phyloP scores from a whole-genome alignment of 2,113 vertebrate genomes.

The Aix galericulata region DNA sequence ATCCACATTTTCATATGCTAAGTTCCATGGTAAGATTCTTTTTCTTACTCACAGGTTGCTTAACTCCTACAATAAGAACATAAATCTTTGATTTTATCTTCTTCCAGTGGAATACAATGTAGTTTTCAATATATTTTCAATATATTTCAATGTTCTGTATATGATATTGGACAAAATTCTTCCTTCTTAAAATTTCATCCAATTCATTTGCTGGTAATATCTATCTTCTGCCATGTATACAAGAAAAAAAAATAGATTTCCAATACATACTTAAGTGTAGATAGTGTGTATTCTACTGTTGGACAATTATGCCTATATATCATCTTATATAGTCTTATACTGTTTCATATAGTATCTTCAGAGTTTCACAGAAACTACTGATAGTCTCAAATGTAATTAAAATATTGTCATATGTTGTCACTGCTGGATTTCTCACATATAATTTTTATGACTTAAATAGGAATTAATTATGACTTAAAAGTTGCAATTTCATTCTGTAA shows the following conservation, averaged over 20 bases:
- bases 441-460: neutral
- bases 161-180: neutral
- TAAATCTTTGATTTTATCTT: neutral
- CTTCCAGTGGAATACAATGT: neutral
- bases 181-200: neutral
- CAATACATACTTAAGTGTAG: neutral
- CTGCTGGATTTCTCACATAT: neutral
- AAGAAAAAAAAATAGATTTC: neutral
- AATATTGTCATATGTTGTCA: neutral
- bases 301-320: neutral
- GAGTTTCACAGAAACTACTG: neutral
- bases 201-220: neutral
- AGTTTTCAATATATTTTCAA: neutral
- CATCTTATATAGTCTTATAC: neutral
- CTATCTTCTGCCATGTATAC: neutral
- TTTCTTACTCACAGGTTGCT: slow-evolving; percentile 4
- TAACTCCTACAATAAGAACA: neutral
- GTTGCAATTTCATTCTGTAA: neutral
- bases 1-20: neutral
- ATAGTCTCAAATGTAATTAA: neutral
- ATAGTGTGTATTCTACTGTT: neutral
- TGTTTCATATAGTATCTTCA: neutral
- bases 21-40: neutral
- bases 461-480: neutral
- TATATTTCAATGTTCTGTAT: accelerated